These are phyloP conservation scores for Lasioglossum calceatum DNA, from an alignment of 2,888 invertebrate species.

Conservation along the genomic window DNA sequence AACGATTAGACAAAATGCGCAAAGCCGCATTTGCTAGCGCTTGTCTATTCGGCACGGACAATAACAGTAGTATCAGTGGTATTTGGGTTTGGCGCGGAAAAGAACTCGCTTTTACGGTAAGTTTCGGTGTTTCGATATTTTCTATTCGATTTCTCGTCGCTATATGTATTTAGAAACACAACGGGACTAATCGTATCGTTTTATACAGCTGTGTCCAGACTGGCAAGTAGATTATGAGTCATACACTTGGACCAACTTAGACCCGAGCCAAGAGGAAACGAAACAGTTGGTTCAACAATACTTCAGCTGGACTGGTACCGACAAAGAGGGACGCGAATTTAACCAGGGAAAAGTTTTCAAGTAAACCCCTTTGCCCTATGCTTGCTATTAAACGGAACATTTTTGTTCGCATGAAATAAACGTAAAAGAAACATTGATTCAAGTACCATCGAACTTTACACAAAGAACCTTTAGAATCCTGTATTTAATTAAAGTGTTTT, in stretches of 20 bases:
- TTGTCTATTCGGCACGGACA: slow-evolving; percentile 96
- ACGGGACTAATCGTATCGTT: slow-evolving; percentile 7
- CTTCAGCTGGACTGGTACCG: slow-evolving; percentile 95
- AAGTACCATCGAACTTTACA: slow-evolving; percentile 61
- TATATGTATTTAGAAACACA: background rate
- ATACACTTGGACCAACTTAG: slow-evolving; percentile 97
- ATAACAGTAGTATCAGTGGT: slow-evolving; percentile 96
- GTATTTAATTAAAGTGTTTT: slow-evolving; percentile 48
- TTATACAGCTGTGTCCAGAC: slow-evolving; percentile 91
- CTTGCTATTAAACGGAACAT: slow-evolving; percentile 73
- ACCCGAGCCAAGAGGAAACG: slow-evolving; percentile 91
- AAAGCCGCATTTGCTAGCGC: slow-evolving; percentile 98
- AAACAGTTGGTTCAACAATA: slow-evolving; percentile 95
- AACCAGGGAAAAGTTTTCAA: slow-evolving; percentile 99
- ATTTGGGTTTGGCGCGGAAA: slow-evolving; percentile 99
- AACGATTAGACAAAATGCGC: slow-evolving; percentile 98
- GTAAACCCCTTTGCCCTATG: slow-evolving; percentile 85
- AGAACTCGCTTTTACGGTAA: slow-evolving; percentile 93
- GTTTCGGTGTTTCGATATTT: slow-evolving; percentile 57
- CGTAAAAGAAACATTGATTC: slow-evolving; percentile 59
- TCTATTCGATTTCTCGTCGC: background rate
- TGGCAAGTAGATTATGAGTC: slow-evolving; percentile 99
- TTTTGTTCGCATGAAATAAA: slow-evolving; percentile 78
- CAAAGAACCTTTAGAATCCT: slow-evolving; percentile 67
- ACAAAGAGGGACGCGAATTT: slow-evolving; percentile 95